These are phyloP conservation scores for Zeus faber DNA, from an alignment of 2,113 vertebrate genomes.

Conservation along the genomic window DNA sequence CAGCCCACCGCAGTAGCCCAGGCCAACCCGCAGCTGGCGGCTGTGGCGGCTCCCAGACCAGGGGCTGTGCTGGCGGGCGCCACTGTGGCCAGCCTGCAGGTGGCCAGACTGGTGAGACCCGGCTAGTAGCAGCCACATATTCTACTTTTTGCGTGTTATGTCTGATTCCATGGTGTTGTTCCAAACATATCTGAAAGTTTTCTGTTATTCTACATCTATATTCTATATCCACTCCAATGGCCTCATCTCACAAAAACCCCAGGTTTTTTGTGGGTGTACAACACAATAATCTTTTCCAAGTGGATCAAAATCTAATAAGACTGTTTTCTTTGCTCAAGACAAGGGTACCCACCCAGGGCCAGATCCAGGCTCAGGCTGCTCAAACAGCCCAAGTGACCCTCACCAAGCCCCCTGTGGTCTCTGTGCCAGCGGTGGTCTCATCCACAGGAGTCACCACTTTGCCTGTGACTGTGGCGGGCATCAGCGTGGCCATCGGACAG, in stretches of 20 bases:
- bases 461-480: constrained; percentile 84
- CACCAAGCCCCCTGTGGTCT: constrained; percentile 87
- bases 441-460: constrained; percentile 85
- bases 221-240: no score
- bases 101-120: constrained; percentile 92
- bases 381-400: constrained; percentile 85
- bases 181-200: no score
- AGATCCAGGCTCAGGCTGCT: constrained; percentile 79
- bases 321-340: constrained; percentile 59
- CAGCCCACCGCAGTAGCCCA: constrained; percentile 80
- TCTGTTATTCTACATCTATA: no score
- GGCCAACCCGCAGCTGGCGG: constrained; percentile 83
- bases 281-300: no score
- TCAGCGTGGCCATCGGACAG: constrained; percentile 85
- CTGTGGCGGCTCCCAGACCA: constrained; percentile 82
- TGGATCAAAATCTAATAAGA: no score
- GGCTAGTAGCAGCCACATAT: no score
- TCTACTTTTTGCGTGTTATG: no score
- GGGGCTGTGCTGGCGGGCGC: constrained; percentile 84
- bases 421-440: constrained; percentile 84
- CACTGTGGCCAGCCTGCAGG: constrained; percentile 84
- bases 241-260: no score
- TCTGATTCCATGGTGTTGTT: no score
- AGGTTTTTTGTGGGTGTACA: no score
- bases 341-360: constrained; percentile 80